A percentile compares a stretch with the other conserved stretches of the same genome.
These are phyloP conservation scores for Mythimna lalbum DNA, from an alignment of 2,888 invertebrate species.

Conservation along the genomic window DNA sequence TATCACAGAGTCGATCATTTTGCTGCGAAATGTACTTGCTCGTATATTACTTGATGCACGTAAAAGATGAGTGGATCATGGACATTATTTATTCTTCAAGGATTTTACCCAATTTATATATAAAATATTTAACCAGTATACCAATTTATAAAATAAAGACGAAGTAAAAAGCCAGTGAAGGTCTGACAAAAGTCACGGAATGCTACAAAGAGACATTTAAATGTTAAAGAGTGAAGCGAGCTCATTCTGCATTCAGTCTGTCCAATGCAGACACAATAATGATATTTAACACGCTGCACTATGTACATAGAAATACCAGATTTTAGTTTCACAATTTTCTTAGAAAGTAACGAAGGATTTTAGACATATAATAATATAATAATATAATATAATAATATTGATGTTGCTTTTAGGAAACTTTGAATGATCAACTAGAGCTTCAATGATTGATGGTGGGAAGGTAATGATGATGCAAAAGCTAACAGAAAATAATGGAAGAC, in stretches of 20 bases:
- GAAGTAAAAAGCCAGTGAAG: not conserved
- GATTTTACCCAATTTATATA: too few relatives aligned
- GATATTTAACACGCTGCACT: not conserved
- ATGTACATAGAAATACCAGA: constrained; percentile 6
- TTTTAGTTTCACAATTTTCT: constrained; percentile 12
- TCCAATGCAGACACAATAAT: constrained; percentile 7
- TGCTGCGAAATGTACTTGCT: too few relatives aligned
- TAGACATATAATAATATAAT: too few relatives aligned
- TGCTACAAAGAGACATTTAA: constrained; percentile 34
- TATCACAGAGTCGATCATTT: too few relatives aligned
- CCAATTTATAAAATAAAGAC: constrained; percentile 1
- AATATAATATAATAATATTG: too few relatives aligned
- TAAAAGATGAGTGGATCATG: too few relatives aligned
- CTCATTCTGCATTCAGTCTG: constrained; percentile 24
- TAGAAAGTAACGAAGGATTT: not conserved
- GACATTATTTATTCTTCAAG: too few relatives aligned
- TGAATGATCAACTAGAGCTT: not conserved
- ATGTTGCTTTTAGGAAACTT: not conserved
- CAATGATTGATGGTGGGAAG: not conserved
- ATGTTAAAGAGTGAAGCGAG: constrained; percentile 35
- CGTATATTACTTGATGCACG: too few relatives aligned
- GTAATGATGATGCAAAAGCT: not conserved
- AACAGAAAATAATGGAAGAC: not conserved
- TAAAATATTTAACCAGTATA: too few relatives aligned
- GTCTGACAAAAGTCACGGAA: constrained; percentile 13